Evolutionary conservation across 2,888 invertebrate species (phyloP), one percentile per base, ranked within the genome.

Genomic region (Chouioia cunea): DNA sequence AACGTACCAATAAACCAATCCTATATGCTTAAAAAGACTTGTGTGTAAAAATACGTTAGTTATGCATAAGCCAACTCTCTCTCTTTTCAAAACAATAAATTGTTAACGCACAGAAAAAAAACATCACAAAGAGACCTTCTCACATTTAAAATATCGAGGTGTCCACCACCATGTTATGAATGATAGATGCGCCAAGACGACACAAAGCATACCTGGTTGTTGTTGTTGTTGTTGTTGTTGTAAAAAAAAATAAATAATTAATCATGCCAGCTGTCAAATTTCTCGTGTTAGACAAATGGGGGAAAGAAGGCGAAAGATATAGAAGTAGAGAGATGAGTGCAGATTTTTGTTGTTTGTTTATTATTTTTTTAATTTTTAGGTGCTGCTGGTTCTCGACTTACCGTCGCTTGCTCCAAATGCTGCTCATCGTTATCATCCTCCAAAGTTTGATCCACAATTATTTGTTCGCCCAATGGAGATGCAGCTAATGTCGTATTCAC

Each of bases 351-450:
- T 65, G 16, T 22, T 27, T 54, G 47, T 47, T 27, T 20, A n/a
- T n/a, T n/a, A n/a, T n/a, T n/a, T n/a, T n/a, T n/a, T n/a, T n/a
- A n/a, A n/a, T 22, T 63, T 14, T 47, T n/a, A 73, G 81, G 72
- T 74, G 78, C 71, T 70, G 79, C 77, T 84, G 36, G 36, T 36
- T 36, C 36, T 79, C 84, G 79, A 80, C 81, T 81, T 78, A 81
- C 36, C 36, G 36, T 80, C 78, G 83, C 83, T 78, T 84, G 84
- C 75, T 83, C 82, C 82, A 79, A 36, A 36, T 78, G 77, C 80
- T 82, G 71, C 82, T 80, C 22, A 69, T 71, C 74, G 77, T 76
- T 74, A 78, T 77, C 65, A 75, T 79, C 81, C 36, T 36, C 36
- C 36, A 36, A 36, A 10, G 36, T 36, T 12, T 36, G 36, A 36